A percentile compares a stretch with the other conserved stretches of the same genome.
Evolutionary conservation across 2,888 invertebrate genomes (phyloP).

Genomic region (Hypsopygia costalis): DNA sequence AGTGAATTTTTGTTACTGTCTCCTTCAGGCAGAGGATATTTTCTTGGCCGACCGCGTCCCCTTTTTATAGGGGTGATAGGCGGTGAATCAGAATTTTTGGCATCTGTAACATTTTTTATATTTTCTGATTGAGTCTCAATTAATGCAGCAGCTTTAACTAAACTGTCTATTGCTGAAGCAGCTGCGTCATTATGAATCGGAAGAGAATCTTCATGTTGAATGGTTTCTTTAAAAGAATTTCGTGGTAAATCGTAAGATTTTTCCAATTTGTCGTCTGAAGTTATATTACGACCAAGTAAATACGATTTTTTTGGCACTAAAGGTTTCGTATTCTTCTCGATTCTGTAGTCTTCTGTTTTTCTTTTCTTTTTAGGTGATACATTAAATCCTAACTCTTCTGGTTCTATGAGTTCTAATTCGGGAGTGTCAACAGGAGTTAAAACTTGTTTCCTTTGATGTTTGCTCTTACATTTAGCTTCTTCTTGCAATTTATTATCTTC

Average conservation of each 20-base stretch:
- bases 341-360: slow-evolving; percentile 49
- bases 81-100: slow-evolving; percentile 31
- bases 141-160: slow-evolving; percentile 71
- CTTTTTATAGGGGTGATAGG: slow-evolving; percentile 58
- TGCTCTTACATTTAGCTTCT: slow-evolving; percentile 53
- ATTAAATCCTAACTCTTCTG: slow-evolving; percentile 53
- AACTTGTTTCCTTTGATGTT: slow-evolving; percentile 75
- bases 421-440: slow-evolving; percentile 67
- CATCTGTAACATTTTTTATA: slow-evolving; percentile 21
- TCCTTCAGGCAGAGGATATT: slow-evolving; percentile 60
- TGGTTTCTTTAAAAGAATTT: slow-evolving; percentile 31
- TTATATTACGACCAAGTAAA: slow-evolving; percentile 47
- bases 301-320: slow-evolving; percentile 66
- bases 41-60: slow-evolving; percentile 68
- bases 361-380: slow-evolving; percentile 64
- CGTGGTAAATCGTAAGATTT: slow-evolving; percentile 29
- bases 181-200: slow-evolving; percentile 36
- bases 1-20: slow-evolving; percentile 32
- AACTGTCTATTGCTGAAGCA: slow-evolving; percentile 66
- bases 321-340: slow-evolving; percentile 48
- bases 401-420: slow-evolving; percentile 68
- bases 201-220: slow-evolving; percentile 32
- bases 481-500: slow-evolving; percentile 48
- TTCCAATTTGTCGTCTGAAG: slow-evolving; percentile 30
- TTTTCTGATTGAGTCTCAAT: slow-evolving; percentile 62